phyloP scores from a whole-genome alignment of 2,888 invertebrate genomes.

The Nomada hirtipes region DNA sequence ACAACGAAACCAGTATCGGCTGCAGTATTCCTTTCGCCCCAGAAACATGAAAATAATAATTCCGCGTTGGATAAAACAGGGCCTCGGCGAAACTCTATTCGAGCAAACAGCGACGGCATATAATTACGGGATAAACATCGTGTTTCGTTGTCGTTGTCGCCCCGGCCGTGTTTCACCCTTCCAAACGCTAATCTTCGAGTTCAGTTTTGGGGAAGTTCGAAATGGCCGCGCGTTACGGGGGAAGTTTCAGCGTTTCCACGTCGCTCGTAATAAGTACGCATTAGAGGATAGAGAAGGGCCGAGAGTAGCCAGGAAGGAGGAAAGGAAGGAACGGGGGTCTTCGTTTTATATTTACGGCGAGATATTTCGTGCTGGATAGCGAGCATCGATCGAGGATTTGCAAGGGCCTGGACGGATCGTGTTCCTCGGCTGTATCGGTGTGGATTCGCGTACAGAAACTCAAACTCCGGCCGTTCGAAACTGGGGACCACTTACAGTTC shows the following conservation, averaged over 20 bases:
- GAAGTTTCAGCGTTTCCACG: conserved; percentile 40
- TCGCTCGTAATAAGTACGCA: conserved; percentile 42
- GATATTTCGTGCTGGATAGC: not conserved
- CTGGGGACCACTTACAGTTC: not conserved
- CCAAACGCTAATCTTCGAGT: conserved; percentile 43
- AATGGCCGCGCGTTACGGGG: conserved; percentile 26
- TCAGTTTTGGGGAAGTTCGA: conserved; percentile 35
- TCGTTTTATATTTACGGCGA: conserved; percentile 22
- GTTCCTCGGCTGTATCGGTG: conserved; percentile 8
- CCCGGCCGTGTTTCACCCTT: not conserved
- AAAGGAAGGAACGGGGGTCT: not conserved
- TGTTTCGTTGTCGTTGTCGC: not conserved
- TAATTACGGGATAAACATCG: conserved; percentile 33
- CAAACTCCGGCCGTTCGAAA: conserved; percentile 1
- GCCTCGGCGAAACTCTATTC: not conserved
- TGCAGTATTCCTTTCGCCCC: too few relatives aligned
- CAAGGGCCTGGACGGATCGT: not conserved
- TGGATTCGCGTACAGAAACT: conserved; percentile 9
- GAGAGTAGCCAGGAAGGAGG: too few relatives aligned
- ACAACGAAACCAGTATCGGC: too few relatives aligned
- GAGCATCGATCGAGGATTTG: conserved; percentile 20
- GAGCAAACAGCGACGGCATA: not conserved
- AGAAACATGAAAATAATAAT: too few relatives aligned
- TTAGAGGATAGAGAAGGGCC: not conserved
- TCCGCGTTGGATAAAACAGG: too few relatives aligned